phyloP scores from a whole-genome alignment of 2,888 invertebrate genomes.

The Apodemia duryi region DNA sequence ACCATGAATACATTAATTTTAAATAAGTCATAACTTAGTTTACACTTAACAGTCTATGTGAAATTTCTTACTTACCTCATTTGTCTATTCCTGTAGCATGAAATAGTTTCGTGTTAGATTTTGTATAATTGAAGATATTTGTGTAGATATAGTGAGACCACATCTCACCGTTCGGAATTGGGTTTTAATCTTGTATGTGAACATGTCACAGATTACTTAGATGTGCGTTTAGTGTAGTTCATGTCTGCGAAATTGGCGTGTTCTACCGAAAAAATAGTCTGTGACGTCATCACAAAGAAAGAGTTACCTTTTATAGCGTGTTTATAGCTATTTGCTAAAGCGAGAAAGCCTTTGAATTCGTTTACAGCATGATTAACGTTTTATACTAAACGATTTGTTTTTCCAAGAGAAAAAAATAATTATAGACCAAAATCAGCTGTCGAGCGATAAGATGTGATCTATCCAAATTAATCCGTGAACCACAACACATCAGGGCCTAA shows the following conservation, averaged over 20 bases:
- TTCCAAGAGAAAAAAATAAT: background rate
- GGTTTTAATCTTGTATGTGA: background rate
- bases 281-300: background rate
- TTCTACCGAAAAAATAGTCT: background rate
- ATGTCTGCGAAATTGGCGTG: background rate
- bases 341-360: too few relatives aligned
- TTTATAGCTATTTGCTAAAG: too few relatives aligned
- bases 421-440: slow-evolving; percentile 28
- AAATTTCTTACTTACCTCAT: slow-evolving; percentile 54
- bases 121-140: slow-evolving; percentile 53
- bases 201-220: background rate
- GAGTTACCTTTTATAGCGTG: background rate
- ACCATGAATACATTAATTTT: slow-evolving; percentile 30
- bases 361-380: background rate
- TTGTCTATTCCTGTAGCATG: slow-evolving; percentile 49
- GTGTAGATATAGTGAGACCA: slow-evolving; percentile 23
- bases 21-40: slow-evolving; percentile 1
- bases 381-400: too few relatives aligned
- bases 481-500: slow-evolving; percentile 52
- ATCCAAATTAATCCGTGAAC: slow-evolving; percentile 2
- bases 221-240: background rate
- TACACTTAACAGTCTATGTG: slow-evolving; percentile 29
- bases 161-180: slow-evolving; percentile 1
- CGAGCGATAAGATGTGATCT: slow-evolving; percentile 13
- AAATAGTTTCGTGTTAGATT: slow-evolving; percentile 46